Percentiles rank a stretch among this genome's conserved stretches.
phyloP scores from a whole-genome alignment of 2,888 invertebrate species.

The Thecocarcelia acutangulata region DNA sequence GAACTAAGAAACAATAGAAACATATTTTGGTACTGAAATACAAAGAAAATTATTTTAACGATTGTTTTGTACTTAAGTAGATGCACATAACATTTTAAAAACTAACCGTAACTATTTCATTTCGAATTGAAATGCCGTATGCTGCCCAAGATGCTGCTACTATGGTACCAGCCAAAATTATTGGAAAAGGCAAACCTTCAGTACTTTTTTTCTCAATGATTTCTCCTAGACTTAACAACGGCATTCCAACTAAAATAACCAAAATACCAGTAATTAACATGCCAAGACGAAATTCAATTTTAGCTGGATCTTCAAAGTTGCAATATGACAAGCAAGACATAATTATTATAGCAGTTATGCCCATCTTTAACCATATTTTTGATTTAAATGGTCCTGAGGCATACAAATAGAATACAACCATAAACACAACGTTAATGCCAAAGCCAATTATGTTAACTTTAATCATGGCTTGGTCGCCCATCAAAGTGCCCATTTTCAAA shows the following conservation, averaged over 20 bases:
- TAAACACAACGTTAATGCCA: constrained; percentile 86
- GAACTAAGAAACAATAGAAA: constrained; percentile 85
- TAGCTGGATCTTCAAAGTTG: constrained; percentile 84
- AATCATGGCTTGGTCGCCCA: constrained; percentile 89
- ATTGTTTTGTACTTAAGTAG: not conserved
- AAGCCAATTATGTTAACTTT: constrained; percentile 89
- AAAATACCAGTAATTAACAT: constrained; percentile 84
- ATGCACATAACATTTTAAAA: not conserved
- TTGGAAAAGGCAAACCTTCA: constrained; percentile 92
- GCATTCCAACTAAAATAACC: constrained; percentile 87
- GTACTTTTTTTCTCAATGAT: constrained; percentile 92
- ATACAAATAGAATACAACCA: constrained; percentile 86
- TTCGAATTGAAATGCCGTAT: constrained; percentile 79
- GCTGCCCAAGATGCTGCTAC: constrained; percentile 82
- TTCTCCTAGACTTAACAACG: constrained; percentile 86
- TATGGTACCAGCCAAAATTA: constrained; percentile 90
- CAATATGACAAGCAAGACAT: constrained; percentile 85
- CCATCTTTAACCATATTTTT: constrained; percentile 83
- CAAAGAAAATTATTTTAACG: not conserved
- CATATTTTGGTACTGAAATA: constrained; percentile 86
- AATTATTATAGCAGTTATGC: constrained; percentile 83
- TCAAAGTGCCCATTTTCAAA: constrained; percentile 88
- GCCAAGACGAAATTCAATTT: constrained; percentile 87
- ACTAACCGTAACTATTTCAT: constrained; percentile 77
- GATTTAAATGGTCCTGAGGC: constrained; percentile 83